A percentile compares a stretch with the other conserved stretches of the same genome.
These are phyloP conservation scores for Galerucella nymphaeae DNA, from an alignment of 2,888 invertebrate species.

Conservation along the genomic window DNA sequence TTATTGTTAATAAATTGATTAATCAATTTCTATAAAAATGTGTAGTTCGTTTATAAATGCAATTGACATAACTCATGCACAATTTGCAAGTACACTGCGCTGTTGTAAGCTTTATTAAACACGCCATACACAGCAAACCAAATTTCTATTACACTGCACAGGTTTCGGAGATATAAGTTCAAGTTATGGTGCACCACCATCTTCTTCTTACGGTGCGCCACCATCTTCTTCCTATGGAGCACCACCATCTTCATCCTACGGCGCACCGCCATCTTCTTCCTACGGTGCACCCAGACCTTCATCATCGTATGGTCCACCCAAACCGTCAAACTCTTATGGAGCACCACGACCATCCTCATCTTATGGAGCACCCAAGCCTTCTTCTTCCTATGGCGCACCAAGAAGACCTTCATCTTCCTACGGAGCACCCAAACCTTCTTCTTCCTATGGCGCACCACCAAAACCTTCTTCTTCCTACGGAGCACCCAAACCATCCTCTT, in stretches of 20 bases:
- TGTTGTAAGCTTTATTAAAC: constrained; percentile 34
- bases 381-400: constrained; percentile 38
- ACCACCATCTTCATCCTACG: constrained; percentile 51
- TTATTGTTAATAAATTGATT: too few relatives aligned
- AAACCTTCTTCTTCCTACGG: constrained; percentile 58
- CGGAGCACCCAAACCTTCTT: constrained; percentile 55
- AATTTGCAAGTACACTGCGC: constrained; percentile 5
- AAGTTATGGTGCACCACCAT: constrained; percentile 60
- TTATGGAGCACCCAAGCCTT: constrained; percentile 39
- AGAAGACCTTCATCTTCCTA: constrained; percentile 61
- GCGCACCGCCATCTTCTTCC: constrained; percentile 56
- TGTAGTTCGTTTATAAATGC: too few relatives aligned
- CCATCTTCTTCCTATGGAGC: constrained; percentile 58
- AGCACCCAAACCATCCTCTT: constrained; percentile 56
- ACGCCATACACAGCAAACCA: constrained; percentile 57
- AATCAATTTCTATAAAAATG: too few relatives aligned
- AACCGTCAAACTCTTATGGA: constrained; percentile 49
- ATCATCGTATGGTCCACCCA: constrained; percentile 54
- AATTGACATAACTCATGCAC: background rate
- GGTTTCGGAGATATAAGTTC: constrained; percentile 53
- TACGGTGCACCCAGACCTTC: constrained; percentile 61
- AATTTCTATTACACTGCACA: constrained; percentile 59
- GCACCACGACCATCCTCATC: constrained; percentile 45
- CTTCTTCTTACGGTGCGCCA: constrained; percentile 60
- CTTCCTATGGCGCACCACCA: constrained; percentile 55